Evolutionary conservation across 2,888 invertebrate species (phyloP), one percentile per base, ranked within the genome.

Genomic region (Orthonychiurus folsomi): DNA sequence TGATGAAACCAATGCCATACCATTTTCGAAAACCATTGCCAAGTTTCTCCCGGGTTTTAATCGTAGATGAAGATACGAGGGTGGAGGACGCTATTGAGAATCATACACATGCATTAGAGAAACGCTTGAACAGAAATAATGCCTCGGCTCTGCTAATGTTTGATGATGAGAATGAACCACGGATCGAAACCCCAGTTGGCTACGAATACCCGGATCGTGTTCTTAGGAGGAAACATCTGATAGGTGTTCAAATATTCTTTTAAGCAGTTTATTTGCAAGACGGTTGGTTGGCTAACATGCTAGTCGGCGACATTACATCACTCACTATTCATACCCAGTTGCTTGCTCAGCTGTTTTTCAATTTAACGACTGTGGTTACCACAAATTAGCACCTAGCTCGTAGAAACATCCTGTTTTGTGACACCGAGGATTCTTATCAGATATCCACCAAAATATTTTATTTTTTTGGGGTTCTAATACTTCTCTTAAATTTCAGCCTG

Each of bases 401-500:
- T n/a, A n/a, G n/a, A n/a, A n/a, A n/a, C n/a, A n/a, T n/a, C n/a
- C n/a, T n/a, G n/a, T n/a, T n/a, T n/a, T n/a, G n/a, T n/a, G n/a
- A n/a, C n/a, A n/a, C n/a, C n/a, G n/a, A n/a, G n/a, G n/a, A n/a
- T n/a, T n/a, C n/a, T n/a, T n/a, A n/a, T n/a, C 12, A 15, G 48
- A 48, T 15, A 12, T 48, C n/a, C 48, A n/a, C 15, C 48, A 48
- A n/a, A n/a, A 12, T 15, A 48, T 48, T 48, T 15, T n/a, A 48
- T 15, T 48, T 48, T 48, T 15, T 48, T 48, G 48, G 48, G 48
- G 12, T 15, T 48, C 20, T n/a, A 20, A 53, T 9, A 15, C 12
- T 15, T 53, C 20, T 21, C 9, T 15, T 20, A 15, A 21, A 23
- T 57, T 57, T 5, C 50, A 59, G 59, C 23, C 20, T 59, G 59